Conservation (phyloP, 2,888 invertebrate species). For the Drosophila fulvimacula region DNA sequence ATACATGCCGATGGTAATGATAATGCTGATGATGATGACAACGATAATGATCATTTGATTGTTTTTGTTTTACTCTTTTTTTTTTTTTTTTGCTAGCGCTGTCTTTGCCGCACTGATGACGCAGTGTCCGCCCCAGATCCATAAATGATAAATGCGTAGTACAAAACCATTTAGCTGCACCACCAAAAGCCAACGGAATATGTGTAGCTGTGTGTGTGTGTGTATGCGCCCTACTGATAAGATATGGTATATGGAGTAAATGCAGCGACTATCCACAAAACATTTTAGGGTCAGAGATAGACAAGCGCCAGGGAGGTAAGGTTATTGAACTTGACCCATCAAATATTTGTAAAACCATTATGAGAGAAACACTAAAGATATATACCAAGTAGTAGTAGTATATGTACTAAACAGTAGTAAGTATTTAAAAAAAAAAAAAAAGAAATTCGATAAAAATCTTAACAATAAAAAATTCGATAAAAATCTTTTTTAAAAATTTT, state of each 20-base stretch:
- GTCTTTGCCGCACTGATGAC: slow-evolving; percentile 34
- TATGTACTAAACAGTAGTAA: neutral
- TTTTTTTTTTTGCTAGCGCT: neutral
- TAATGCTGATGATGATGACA: slow-evolving; percentile 20
- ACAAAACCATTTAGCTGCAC: slow-evolving; percentile 43
- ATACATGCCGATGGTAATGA: slow-evolving; percentile 40
- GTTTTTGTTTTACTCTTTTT: slow-evolving; percentile 3
- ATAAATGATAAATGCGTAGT: slow-evolving; percentile 58
- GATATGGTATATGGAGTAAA: slow-evolving; percentile 15
- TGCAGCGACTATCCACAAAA: slow-evolving; percentile 37
- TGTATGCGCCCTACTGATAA: slow-evolving; percentile 32
- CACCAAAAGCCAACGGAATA: neutral
- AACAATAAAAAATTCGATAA: no score
- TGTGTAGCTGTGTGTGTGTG: neutral
- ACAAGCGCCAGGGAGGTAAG: neutral
- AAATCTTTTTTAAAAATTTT: no score
- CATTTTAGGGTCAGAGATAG: slow-evolving; percentile 22
- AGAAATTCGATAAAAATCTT: no score
- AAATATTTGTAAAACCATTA: neutral
- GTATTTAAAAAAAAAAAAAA: no score
- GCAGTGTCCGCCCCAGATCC: slow-evolving; percentile 46
- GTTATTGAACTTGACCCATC: slow-evolving; percentile 61
- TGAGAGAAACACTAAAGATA: neutral
- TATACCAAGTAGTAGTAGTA: neutral
- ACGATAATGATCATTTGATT: slow-evolving; percentile 16